A percentile compares a stretch with the other conserved stretches of the same genome.
phyloP scores from a whole-genome alignment of 2,888 invertebrate species.

The Carcina quercana region DNA sequence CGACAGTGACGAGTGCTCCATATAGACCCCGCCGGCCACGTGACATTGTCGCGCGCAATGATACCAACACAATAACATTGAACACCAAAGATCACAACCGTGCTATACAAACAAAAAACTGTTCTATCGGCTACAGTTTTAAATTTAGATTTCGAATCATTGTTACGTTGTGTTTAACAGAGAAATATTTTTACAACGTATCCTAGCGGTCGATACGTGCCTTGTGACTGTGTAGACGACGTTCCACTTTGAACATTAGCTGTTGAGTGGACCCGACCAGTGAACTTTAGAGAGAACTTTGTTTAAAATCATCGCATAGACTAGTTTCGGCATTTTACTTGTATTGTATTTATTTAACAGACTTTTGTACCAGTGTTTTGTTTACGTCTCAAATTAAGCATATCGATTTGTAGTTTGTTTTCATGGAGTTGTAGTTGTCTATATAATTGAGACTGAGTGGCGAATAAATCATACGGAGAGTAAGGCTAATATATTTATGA shows the following conservation, averaged over 20 bases:
- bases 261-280: constrained; percentile 24
- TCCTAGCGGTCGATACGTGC: constrained; percentile 59
- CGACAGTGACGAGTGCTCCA: constrained; percentile 78
- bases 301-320: constrained; percentile 41
- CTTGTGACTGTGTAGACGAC: constrained; percentile 47
- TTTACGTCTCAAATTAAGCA: constrained; percentile 51
- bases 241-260: constrained; percentile 19
- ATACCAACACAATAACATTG: constrained; percentile 13
- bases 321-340: constrained; percentile 62
- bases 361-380: constrained; percentile 28
- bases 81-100: constrained; percentile 57
- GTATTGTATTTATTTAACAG: constrained; percentile 34
- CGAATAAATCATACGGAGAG: no score
- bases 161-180: constrained; percentile 33
- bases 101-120: constrained; percentile 28
- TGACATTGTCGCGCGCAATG: constrained; percentile 28
- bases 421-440: constrained; percentile 15
- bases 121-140: constrained; percentile 4
- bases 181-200: constrained; percentile 67
- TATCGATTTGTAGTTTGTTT: constrained; percentile 40
- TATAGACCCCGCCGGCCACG: constrained; percentile 44
- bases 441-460: no score
- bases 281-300: constrained; percentile 15
- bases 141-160: constrained; percentile 7
- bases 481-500: no score